Evolutionary conservation across 2,113 vertebrate genomes (phyloP).

Genomic region (Macquaria ambigua): DNA sequence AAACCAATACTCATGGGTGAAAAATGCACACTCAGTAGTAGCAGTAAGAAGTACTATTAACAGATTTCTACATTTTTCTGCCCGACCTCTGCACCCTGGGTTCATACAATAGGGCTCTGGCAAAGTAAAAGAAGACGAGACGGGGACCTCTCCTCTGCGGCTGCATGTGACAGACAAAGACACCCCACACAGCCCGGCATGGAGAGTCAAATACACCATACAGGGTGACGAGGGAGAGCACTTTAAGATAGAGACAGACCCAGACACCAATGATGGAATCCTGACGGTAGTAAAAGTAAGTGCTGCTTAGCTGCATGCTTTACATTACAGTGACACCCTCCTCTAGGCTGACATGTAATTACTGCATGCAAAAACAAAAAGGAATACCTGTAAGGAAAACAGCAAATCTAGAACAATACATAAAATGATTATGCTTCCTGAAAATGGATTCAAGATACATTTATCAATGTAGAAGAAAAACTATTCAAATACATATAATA

Average conservation of each 20-base stretch:
- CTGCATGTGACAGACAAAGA: conserved; percentile 72
- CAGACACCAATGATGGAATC: conserved; percentile 77
- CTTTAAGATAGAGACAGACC: conserved; percentile 69
- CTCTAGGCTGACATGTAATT: not conserved
- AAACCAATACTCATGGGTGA: not conserved
- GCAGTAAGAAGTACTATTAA: too few species aligned
- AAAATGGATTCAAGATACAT: too few species aligned
- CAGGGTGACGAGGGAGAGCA: conserved; percentile 27
- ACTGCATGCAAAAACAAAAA: not conserved
- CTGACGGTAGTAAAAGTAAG: conserved; percentile 68
- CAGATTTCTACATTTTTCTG: not conserved
- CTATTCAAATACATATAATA: not conserved
- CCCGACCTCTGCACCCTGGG: not conserved
- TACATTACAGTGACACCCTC: conserved; percentile 5
- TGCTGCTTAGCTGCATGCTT: not conserved
- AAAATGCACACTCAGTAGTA: not conserved
- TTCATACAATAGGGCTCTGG: conserved; percentile 47
- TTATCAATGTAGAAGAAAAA: too few species aligned
- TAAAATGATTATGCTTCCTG: too few species aligned
- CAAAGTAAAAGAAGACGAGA: conserved; percentile 62
- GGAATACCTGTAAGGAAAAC: too few species aligned
- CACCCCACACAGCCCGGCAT: conserved; percentile 34
- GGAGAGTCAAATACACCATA: conserved; percentile 73
- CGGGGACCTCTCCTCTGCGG: conserved; percentile 42
- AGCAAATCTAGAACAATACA: too few species aligned